Evolutionary conservation across 2,888 invertebrate genomes (phyloP).

Genomic region (Archips xylosteana): DNA sequence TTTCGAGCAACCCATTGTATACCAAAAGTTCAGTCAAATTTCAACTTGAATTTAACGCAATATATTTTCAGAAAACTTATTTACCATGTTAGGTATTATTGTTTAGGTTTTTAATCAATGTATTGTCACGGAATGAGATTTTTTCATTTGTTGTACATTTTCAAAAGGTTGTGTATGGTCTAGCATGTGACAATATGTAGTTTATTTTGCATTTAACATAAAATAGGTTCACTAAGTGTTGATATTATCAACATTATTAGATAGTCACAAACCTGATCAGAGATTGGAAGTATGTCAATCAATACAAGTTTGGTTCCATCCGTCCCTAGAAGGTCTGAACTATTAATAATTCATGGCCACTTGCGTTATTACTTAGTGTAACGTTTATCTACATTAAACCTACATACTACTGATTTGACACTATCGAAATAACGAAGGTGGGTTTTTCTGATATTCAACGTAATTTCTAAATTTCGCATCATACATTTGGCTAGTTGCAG

Average conservation of each 20-base stretch:
- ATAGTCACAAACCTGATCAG: slow-evolving; percentile 39
- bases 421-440: not conserved
- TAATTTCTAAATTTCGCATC: slow-evolving; percentile 21
- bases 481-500: not conserved
- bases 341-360: slow-evolving; percentile 27
- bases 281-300: slow-evolving; percentile 52
- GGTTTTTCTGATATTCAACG: not conserved
- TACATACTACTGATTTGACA: slow-evolving; percentile 27
- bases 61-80: slow-evolving; percentile 63
- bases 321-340: slow-evolving; percentile 69
- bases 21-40: slow-evolving; percentile 67
- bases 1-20: slow-evolving; percentile 58
- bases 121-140: slow-evolving; percentile 42
- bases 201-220: slow-evolving; percentile 69
- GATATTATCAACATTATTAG: slow-evolving; percentile 8
- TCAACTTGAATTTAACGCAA: slow-evolving; percentile 35
- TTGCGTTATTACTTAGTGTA: slow-evolving; percentile 27
- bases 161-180: slow-evolving; percentile 69
- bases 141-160: slow-evolving; percentile 53
- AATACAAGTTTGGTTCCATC: slow-evolving; percentile 67
- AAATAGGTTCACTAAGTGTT: slow-evolving; percentile 38
- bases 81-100: slow-evolving; percentile 56
- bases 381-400: slow-evolving; percentile 10
- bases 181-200: slow-evolving; percentile 60
- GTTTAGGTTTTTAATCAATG: slow-evolving; percentile 50